These are phyloP conservation scores for Phaetusa simplex DNA, from an alignment of 2,113 vertebrate genomes.

Conservation along the genomic window DNA sequence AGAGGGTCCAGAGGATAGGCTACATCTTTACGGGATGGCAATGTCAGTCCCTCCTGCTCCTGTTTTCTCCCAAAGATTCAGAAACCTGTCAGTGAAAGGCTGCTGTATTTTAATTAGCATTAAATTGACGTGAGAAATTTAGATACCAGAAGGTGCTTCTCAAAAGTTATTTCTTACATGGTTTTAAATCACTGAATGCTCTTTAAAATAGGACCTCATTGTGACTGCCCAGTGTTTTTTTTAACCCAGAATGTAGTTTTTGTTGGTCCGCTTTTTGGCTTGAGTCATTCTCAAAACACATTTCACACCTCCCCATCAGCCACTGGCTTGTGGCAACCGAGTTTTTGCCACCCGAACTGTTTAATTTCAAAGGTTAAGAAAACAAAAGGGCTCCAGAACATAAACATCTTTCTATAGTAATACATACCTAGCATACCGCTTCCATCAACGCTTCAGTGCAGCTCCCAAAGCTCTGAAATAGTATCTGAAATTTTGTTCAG, in stretches of 20 bases:
- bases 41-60: not conserved
- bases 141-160: not conserved
- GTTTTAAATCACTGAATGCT: not conserved
- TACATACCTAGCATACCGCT: not conserved
- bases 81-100: not conserved
- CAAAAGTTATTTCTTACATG: not conserved
- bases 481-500: not conserved
- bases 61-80: not conserved
- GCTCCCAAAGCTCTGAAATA: not conserved
- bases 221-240: not conserved
- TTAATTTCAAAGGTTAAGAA: conserved; percentile 13
- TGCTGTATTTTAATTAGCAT: not conserved
- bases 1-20: not conserved
- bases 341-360: conserved; percentile 27
- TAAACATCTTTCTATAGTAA: not conserved
- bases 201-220: not conserved
- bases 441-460: not conserved
- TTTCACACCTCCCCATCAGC: conserved; percentile 6
- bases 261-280: not conserved
- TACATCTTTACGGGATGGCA: not conserved
- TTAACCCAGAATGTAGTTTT: not conserved
- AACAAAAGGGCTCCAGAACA: not conserved
- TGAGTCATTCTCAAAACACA: conserved; percentile 12
- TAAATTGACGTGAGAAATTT: not conserved
- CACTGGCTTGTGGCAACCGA: not conserved